Evolutionary conservation across 1,140 invertebrate genomes (phyloP).

Genomic region (Neuroterus valhalla): DNA sequence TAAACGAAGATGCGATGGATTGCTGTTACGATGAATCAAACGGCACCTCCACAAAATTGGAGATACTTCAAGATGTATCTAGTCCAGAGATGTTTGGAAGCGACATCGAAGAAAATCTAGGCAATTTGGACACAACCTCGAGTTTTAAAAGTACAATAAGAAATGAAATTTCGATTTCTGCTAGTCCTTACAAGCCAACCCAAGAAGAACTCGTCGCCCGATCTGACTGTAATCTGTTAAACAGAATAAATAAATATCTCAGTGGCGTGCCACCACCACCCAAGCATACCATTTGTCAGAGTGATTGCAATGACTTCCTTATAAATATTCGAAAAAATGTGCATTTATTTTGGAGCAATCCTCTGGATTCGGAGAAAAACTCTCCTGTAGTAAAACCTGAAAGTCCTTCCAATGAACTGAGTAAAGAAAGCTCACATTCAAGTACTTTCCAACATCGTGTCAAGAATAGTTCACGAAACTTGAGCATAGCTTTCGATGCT

Average conservation of each 20-base stretch:
- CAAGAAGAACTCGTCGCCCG: constrained; percentile 59
- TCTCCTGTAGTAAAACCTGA: constrained; percentile 15
- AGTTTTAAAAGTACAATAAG: constrained; percentile 24
- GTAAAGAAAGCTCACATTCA: constrained; percentile 7
- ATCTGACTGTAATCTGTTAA: constrained; percentile 59
- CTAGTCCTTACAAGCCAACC: constrained; percentile 54
- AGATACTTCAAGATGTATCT: constrained; percentile 30
- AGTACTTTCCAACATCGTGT: constrained; percentile 1
- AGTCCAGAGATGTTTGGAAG: constrained; percentile 72
- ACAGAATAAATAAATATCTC: constrained; percentile 63
- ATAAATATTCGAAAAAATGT: constrained; percentile 68
- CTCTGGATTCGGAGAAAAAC: constrained; percentile 61
- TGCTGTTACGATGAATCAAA: constrained; percentile 54
- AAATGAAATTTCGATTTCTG: constrained; percentile 25
- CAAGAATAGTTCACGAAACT: constrained; percentile 54
- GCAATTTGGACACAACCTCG: constrained; percentile 37
- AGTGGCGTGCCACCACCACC: constrained; percentile 81
- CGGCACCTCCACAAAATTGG: not conserved
- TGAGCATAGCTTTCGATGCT: constrained; percentile 61
- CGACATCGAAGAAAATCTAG: constrained; percentile 59
- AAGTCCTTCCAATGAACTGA: constrained; percentile 3
- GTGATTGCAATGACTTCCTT: constrained; percentile 79
- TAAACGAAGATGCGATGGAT: constrained; percentile 64
- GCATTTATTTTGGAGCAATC: constrained; percentile 68
- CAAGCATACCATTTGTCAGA: constrained; percentile 78